phyloP scores from a whole-genome alignment of 2,888 invertebrate genomes.

The Polyploca ridens region DNA sequence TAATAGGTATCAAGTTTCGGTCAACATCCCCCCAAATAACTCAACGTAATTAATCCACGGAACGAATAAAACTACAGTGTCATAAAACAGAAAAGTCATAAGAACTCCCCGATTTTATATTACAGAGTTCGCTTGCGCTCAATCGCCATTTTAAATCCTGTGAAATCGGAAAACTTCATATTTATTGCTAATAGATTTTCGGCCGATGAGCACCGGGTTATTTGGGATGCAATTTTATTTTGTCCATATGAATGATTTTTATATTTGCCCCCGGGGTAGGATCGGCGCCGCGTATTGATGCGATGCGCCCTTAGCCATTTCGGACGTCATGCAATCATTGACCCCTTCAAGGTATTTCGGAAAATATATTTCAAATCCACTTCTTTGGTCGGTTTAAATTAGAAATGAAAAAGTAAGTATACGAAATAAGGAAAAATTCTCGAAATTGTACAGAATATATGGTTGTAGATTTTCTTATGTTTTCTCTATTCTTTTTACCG shows the following conservation, averaged over 20 bases:
- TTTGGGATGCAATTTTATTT: slow-evolving; percentile 84
- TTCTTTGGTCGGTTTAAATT: slow-evolving; percentile 52
- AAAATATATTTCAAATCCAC: slow-evolving; percentile 52
- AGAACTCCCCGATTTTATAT: slow-evolving; percentile 69
- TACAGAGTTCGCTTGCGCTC: slow-evolving; percentile 47
- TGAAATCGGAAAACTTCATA: slow-evolving; percentile 84
- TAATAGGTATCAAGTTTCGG: not conserved
- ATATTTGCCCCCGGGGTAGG: slow-evolving; percentile 75
- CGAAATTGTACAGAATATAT: too few species aligned
- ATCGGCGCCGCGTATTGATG: slow-evolving; percentile 52
- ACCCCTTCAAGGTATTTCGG: slow-evolving; percentile 52
- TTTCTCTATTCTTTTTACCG: too few species aligned
- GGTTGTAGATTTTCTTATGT: too few species aligned
- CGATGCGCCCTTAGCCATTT: slow-evolving; percentile 61
- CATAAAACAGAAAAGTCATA: slow-evolving; percentile 75
- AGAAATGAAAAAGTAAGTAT: slow-evolving; percentile 30
- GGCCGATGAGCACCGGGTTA: slow-evolving; percentile 80
- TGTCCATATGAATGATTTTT: slow-evolving; percentile 84
- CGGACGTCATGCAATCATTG: slow-evolving; percentile 66
- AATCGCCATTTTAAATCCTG: slow-evolving; percentile 76
- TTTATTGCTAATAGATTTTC: slow-evolving; percentile 85
- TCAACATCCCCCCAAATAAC: slow-evolving; percentile 21
- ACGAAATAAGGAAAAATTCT: too few species aligned
- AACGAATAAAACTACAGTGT: slow-evolving; percentile 67
- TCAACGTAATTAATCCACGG: slow-evolving; percentile 48